phyloP scores from a whole-genome alignment of 2,797 vertebrate genomes.

The Psittacula echo region DNA sequence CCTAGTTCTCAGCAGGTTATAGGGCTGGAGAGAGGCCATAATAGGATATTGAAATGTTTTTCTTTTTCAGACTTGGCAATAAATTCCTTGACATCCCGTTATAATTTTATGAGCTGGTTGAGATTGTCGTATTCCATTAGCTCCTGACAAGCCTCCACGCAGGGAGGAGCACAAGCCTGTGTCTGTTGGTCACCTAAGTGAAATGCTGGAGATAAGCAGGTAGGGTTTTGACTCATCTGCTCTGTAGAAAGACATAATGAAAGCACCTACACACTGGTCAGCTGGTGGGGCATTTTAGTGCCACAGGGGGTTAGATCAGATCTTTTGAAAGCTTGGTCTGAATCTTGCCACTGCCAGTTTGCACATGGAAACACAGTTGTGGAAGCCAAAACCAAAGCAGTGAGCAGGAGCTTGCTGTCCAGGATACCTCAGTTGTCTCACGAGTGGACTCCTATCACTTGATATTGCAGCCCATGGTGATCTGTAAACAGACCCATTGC shows the following conservation, averaged over 20 bases:
- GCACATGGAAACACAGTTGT: not conserved
- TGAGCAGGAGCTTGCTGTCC: not conserved
- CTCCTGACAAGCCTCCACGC: not conserved
- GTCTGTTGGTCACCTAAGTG: not conserved
- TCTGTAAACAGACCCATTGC: not conserved
- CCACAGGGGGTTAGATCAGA: not conserved
- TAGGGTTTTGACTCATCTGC: not conserved
- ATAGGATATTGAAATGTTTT: not conserved
- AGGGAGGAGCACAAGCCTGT: not conserved
- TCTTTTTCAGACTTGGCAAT: conserved; percentile 14
- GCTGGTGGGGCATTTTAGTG: not conserved
- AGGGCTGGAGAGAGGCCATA: not conserved
- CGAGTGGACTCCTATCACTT: accelerated
- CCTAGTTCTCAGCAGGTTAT: not conserved
- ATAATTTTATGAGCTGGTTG: conserved; percentile 2
- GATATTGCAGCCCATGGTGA: not conserved
- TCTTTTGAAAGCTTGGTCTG: not conserved
- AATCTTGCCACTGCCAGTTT: not conserved
- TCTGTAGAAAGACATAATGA: not conserved
- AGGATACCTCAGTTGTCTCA: not conserved
- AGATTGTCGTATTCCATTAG: not conserved
- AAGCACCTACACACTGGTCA: not conserved
- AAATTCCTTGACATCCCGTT: not conserved
- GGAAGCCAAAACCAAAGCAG: not conserved
- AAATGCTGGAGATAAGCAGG: not conserved